phyloP scores from a whole-genome alignment of 2,113 vertebrate species.

The Acanthochromis polyacanthus region DNA sequence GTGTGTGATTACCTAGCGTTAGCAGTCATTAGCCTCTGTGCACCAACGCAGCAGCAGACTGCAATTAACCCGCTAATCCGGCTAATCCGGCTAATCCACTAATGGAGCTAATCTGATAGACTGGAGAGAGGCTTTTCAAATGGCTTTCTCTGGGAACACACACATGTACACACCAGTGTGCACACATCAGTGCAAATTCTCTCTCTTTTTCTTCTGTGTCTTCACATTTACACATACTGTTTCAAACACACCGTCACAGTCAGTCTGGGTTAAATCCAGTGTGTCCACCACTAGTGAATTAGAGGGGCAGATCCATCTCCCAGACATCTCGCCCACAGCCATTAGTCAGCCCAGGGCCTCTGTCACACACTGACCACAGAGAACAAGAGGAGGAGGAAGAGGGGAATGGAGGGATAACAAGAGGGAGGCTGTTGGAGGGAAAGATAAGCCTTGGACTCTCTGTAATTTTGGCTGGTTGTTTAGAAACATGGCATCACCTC shows the following conservation, averaged over 20 bases:
- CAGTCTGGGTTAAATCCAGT: constrained; percentile 62
- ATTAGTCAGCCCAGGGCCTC: constrained; percentile 70
- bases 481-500: constrained; percentile 14
- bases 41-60: constrained; percentile 78
- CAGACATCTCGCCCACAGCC: constrained; percentile 71
- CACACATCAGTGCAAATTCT: constrained; percentile 40
- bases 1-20: constrained; percentile 79
- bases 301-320: constrained; percentile 59
- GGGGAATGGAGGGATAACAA: constrained; percentile 24
- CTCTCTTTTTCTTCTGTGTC: constrained; percentile 28
- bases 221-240: constrained; percentile 59
- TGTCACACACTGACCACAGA: constrained; percentile 71
- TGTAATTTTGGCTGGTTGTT: constrained; percentile 25
- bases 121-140: constrained; percentile 72
- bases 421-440: constrained; percentile 29
- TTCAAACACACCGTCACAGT: constrained; percentile 56
- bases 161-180: constrained; percentile 17
- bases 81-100: constrained; percentile 81
- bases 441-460: constrained; percentile 5
- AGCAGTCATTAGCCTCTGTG: constrained; percentile 79
- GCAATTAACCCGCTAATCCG: constrained; percentile 84
- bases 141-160: constrained; percentile 61
- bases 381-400: constrained; percentile 32
- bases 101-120: constrained; percentile 84
- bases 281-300: constrained; percentile 70